Percentiles rank a stretch among this genome's conserved stretches.
These are phyloP conservation scores for Campylomormyrus tamandua DNA, from an alignment of 2,113 vertebrate species.

Conservation along the genomic window DNA sequence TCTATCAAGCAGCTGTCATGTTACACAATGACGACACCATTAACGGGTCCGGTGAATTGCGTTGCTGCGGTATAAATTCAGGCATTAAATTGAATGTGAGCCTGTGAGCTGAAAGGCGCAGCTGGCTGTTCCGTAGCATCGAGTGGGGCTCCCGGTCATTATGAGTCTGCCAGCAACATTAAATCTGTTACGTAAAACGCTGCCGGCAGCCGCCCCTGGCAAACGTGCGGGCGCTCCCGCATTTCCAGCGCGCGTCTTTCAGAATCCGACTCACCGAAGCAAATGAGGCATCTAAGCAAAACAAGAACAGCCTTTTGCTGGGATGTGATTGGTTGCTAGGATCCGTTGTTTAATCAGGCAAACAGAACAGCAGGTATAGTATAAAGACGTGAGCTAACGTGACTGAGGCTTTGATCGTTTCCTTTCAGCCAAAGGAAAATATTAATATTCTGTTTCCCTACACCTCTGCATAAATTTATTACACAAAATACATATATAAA, in stretches of 20 bases:
- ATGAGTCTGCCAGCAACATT: background rate
- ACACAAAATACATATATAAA: background rate
- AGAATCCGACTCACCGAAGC: background rate
- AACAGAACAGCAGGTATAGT: background rate
- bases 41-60: background rate
- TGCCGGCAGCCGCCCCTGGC: no score
- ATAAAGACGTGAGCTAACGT: background rate
- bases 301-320: background rate
- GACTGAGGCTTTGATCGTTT: background rate
- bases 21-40: background rate
- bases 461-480: background rate
- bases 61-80: background rate
- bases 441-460: background rate
- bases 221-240: background rate
- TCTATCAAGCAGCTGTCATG: background rate
- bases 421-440: background rate
- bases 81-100: background rate
- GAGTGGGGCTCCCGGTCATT: background rate
- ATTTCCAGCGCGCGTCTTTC: background rate
- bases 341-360: background rate
- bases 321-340: background rate
- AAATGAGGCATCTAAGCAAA: background rate
- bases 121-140: background rate
- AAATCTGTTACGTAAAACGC: background rate
- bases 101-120: background rate